Evolutionary conservation across 2,888 invertebrate species (phyloP), one percentile per base, ranked within the genome.

Genomic region (Chamaedrilus cognettii): DNA sequence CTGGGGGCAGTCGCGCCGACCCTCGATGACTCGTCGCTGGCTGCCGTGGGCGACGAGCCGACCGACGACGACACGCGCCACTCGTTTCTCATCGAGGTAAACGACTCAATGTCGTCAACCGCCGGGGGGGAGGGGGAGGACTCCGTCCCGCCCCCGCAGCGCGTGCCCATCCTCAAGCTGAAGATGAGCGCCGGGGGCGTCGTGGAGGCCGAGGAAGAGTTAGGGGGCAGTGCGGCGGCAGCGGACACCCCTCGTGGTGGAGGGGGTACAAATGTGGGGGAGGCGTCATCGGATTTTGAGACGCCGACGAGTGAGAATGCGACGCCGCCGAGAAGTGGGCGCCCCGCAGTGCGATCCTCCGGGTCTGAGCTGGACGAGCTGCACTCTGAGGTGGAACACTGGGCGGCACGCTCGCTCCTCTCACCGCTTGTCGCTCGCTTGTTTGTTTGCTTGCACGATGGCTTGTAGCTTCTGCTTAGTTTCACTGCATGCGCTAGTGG

Each of bases 1-100:
- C 78, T 81, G 64, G 81, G 80, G 26, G 78, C 74, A 23, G 61
- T 70, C 32, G 31, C 51, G 33, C 51, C 31, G 32, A 57, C 50
- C 32, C 32, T 7, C 15, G 33, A 34, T n/a, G 42, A 42, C 42
- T 42, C 42, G 42, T 11, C 42, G 7, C 42, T 42, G 42, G 42
- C 7, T 11, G 42, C 19, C 42, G 42, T 11, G 42, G 7, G 19
- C 42, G 42, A 42, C 42, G 42, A 42, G 11, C 11, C 42, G 11
- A 42, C 42, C 11, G 42, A 42, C 42, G 42, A 42, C 11, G 42
- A 42, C 7, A 42, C 42, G 19, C 7, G 42, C 7, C 19, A 7
- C 42, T 42, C 42, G 42, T 42, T 42, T n/a, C n/a, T n/a, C n/a
- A n/a, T n/a, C n/a, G n/a, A n/a, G n/a, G n/a, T n/a, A n/a, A n/a